phyloP scores from a whole-genome alignment of 2,888 invertebrate genomes.

The Diplazon laetatorius region DNA sequence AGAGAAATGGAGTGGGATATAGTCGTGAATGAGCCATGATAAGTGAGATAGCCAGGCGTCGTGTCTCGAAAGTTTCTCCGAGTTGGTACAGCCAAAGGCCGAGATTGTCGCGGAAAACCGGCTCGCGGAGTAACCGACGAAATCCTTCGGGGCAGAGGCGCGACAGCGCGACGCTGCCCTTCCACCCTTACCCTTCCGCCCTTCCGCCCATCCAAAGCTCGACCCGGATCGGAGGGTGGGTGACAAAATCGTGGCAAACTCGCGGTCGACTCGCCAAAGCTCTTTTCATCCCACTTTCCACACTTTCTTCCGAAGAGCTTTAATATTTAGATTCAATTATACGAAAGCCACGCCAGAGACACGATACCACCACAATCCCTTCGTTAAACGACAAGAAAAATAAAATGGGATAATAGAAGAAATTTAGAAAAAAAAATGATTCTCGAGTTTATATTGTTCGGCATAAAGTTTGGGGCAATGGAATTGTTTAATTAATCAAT shows the following conservation, averaged over 20 bases:
- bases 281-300: constrained; percentile 45
- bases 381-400: constrained; percentile 79
- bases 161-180: constrained; percentile 57
- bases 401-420: no score
- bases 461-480: no score
- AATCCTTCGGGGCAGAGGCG: constrained; percentile 67
- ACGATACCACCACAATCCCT: constrained; percentile 67
- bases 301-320: constrained; percentile 63
- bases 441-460: no score
- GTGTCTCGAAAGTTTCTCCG: constrained; percentile 79
- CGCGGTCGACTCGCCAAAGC: constrained; percentile 47
- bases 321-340: constrained; percentile 81
- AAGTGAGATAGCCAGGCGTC: constrained; percentile 69
- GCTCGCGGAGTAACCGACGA: constrained; percentile 51
- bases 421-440: no score
- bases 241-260: constrained; percentile 54
- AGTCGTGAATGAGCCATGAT: constrained; percentile 51
- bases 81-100: constrained; percentile 40
- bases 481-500: no score
- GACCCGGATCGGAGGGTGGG: constrained; percentile 11
- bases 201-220: no score
- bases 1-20: no score
- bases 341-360: constrained; percentile 66
- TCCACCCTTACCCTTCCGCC: no score
- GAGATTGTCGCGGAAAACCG: constrained; percentile 27